Evolutionary conservation across 2,797 vertebrate species (phyloP).

Genomic region (Holocentrus rufus): DNA sequence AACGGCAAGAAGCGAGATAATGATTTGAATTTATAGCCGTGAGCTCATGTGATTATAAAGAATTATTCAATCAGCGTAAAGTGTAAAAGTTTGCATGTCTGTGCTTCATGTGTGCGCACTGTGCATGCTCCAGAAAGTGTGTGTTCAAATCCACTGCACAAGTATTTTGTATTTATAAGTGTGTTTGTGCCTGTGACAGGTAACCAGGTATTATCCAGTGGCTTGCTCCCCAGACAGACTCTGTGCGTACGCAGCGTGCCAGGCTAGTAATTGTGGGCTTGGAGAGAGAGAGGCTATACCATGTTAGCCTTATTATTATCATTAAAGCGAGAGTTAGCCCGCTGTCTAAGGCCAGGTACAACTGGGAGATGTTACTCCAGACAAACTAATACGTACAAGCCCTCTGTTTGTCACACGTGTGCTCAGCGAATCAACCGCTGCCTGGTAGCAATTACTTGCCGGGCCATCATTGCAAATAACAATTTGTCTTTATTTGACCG

Average conservation of each 20-base stretch:
- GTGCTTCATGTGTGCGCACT: conserved; percentile 3
- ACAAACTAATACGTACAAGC: conserved; percentile 72
- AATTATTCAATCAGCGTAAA: not conserved
- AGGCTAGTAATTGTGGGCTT: conserved; percentile 79
- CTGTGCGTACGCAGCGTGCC: conserved; percentile 71
- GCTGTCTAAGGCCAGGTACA: conserved; percentile 72
- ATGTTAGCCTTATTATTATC: conserved; percentile 79
- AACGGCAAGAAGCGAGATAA: conserved; percentile 58
- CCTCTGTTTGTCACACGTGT: conserved; percentile 60
- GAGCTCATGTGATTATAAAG: conserved; percentile 28
- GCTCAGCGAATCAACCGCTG: conserved; percentile 66
- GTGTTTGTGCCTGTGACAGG: conserved; percentile 72
- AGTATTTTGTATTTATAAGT: conserved; percentile 51
- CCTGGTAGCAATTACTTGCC: conserved; percentile 66
- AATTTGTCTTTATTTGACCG: conserved; percentile 67
- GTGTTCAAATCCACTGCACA: conserved; percentile 26
- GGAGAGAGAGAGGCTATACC: conserved; percentile 70
- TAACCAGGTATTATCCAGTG: conserved; percentile 76
- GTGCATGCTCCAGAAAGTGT: conserved; percentile 34
- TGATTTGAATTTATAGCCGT: conserved; percentile 53
- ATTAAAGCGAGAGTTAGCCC: conserved; percentile 78
- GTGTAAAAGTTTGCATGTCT: not conserved
- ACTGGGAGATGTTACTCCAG: conserved; percentile 69
- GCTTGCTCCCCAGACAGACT: conserved; percentile 76
- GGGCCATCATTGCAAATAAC: conserved; percentile 69